phyloP scores from a whole-genome alignment of 2,888 invertebrate genomes.

The Drosophila kambysellisi region DNA sequence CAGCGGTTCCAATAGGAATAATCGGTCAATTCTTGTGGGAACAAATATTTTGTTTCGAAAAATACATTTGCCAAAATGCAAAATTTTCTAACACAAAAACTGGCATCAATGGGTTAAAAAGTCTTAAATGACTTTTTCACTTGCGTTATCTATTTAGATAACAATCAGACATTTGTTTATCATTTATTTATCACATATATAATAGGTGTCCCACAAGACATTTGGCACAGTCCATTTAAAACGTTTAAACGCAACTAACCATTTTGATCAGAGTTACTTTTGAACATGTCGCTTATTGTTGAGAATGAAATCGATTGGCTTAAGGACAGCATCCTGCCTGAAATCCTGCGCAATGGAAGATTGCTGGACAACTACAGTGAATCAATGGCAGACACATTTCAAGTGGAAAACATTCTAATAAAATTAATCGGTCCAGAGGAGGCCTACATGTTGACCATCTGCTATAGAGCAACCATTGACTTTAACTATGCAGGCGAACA shows the following conservation, averaged over 20 bases:
- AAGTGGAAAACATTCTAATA: constrained; percentile 58
- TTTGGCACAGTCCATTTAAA: not conserved
- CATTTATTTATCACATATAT: not conserved
- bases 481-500: constrained; percentile 58
- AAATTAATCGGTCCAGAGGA: constrained; percentile 70
- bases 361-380: constrained; percentile 45
- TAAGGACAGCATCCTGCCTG: constrained; percentile 53
- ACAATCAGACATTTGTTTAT: not conserved
- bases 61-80: not conserved
- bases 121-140: not conserved
- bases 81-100: not conserved
- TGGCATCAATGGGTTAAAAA: not conserved
- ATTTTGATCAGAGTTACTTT: not conserved
- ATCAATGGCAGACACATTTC: constrained; percentile 38
- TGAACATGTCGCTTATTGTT: constrained; percentile 38
- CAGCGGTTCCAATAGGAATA: not conserved
- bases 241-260: not conserved
- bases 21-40: not conserved
- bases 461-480: constrained; percentile 72
- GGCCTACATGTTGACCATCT: constrained; percentile 81
- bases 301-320: constrained; percentile 70
- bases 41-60: not conserved
- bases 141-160: not conserved
- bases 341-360: constrained; percentile 58
- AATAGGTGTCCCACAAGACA: not conserved